phyloP scores from a whole-genome alignment of 2,113 vertebrate species.

The Fukomys damarensis region DNA sequence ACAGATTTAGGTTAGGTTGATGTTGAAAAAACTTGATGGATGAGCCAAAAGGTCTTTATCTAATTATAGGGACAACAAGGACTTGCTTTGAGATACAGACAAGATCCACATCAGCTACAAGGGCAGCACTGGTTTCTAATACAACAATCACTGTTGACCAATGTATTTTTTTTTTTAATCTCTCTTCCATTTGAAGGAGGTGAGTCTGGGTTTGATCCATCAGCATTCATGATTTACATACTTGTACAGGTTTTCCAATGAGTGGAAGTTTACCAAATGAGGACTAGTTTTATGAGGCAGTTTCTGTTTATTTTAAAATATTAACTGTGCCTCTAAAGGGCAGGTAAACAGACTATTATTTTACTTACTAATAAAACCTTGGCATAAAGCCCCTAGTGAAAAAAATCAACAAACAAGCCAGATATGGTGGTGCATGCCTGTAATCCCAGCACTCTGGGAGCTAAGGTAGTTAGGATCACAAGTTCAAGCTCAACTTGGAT shows the following conservation, averaged over 20 bases:
- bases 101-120: not conserved
- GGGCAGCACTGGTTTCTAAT: not conserved
- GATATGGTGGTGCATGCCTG: not conserved
- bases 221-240: not conserved
- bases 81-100: not conserved
- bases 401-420: constrained; percentile 19
- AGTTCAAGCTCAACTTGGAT: not conserved
- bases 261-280: constrained; percentile 51
- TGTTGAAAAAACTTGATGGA: not conserved
- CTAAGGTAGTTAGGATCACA: not conserved
- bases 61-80: not conserved
- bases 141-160: not conserved
- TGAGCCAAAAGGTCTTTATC: not conserved
- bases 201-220: not conserved
- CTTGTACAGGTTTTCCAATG: not conserved
- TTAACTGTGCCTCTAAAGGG: constrained; percentile 61
- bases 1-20: not conserved
- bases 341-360: constrained; percentile 70
- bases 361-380: constrained; percentile 76
- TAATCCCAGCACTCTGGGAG: not conserved
- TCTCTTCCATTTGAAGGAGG: not conserved
- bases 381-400: not conserved
- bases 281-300: constrained; percentile 57
- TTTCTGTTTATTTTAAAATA: constrained; percentile 75
- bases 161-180: accelerated